Base-by-base conservation (phyloP, 2,888 invertebrate genomes). In the Lysandra coridon region DNA sequence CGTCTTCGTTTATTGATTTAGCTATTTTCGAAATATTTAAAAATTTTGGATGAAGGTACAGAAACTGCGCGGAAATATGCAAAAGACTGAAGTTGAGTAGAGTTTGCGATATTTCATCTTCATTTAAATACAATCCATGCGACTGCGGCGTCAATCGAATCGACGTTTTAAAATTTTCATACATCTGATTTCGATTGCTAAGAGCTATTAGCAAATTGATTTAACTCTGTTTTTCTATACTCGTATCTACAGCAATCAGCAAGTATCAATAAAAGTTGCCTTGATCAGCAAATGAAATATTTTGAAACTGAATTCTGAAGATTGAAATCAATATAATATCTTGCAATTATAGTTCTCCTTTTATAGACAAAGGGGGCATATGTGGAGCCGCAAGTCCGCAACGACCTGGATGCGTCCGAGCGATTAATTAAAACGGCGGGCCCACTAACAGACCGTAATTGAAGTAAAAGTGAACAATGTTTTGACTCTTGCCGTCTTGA, bases 371-470 rank as follows among this genome's bases (percentile, higher is more conserved):
- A 87, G 87, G 87, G 88, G 88, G 84, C 87, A 89, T 89, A 92
- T 89, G 89, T 89, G 91, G 89, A 85, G 87, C 86, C 85, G 89
- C 89, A 85, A 80, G 81, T 81, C 81, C 81, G 80, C 81, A 79
- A 81, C 89, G 93, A 88, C 93, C 93, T 91, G 90, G 87, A 90
- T 93, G 89, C 91, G 89, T 89, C 85, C 87, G 85, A 87, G 89
- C 90, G 92, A 88, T 84, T 85, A 85, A 87, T 88, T 90, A 91
- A 91, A 91, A 90, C 92, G 88, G 86, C 87, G 87, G 88, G 90
- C 90, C 90, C 90, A 91, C 92, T 90, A 91, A 86, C 86, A 82
- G 83, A 84, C 85, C 60, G 79, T 57, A 79, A 79, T 79, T 79
- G 75, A 79, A 77, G 77, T 73, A 79, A 78, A 79, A 80, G 64